Conservation (phyloP, 2,113 vertebrate genomes). For the Dendrocopos noguchii region DNA sequence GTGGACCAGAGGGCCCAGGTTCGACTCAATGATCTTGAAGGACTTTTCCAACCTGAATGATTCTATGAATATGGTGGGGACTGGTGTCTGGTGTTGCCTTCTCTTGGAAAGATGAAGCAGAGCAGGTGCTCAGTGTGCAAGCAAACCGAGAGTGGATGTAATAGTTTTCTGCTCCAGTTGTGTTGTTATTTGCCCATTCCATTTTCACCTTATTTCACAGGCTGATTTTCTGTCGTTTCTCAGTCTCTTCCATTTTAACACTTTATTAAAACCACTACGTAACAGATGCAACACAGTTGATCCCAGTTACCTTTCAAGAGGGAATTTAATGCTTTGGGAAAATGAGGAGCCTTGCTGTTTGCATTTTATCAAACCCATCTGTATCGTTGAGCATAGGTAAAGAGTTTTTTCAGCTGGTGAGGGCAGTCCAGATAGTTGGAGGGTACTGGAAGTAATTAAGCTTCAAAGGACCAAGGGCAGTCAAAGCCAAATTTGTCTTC, state of each 20-base stretch:
- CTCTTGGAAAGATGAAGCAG: neutral
- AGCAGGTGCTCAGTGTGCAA: neutral
- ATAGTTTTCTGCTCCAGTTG: conserved; percentile 29
- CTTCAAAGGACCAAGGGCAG: neutral
- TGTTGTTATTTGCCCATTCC: neutral
- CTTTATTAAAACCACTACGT: conserved; percentile 2
- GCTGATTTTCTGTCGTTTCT: conserved; percentile 43
- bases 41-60: too few species aligned
- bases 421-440: neutral
- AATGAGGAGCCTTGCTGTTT: neutral
- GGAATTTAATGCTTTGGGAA: conserved; percentile 8
- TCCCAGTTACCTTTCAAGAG: conserved; percentile 34
- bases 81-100: neutral
- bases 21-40: too few species aligned
- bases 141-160: neutral
- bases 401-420: neutral
- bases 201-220: conserved; percentile 24
- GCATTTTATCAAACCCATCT: neutral
- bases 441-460: neutral
- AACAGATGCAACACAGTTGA: conserved; percentile 27
- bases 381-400: neutral
- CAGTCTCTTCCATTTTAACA: conserved; percentile 40
- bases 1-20: too few species aligned
- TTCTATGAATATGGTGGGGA: neutral
- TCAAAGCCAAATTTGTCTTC: conserved; percentile 1